Conservation (phyloP, 2,888 invertebrate species). For the Andrena marginata region DNA sequence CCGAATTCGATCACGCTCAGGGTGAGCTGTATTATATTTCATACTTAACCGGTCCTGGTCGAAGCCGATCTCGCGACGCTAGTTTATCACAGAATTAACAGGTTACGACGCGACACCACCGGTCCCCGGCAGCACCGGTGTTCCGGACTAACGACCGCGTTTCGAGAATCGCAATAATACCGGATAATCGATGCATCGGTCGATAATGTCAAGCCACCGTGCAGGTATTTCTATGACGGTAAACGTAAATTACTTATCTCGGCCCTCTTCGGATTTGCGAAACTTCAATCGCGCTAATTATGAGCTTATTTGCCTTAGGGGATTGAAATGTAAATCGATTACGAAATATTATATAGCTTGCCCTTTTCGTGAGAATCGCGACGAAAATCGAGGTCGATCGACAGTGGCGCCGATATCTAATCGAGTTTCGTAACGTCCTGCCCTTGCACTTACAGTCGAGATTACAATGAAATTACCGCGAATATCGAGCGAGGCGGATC, state of each 20-base stretch:
- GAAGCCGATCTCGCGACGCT: neutral
- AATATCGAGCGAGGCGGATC: neutral
- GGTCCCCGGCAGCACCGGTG: too few relatives aligned
- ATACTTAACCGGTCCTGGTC: conserved; percentile 35
- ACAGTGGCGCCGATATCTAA: neutral
- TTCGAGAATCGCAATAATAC: conserved; percentile 8
- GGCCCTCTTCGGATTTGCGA: neutral
- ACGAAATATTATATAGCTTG: conserved; percentile 60
- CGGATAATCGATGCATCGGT: conserved; percentile 9
- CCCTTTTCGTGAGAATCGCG: conserved; percentile 37
- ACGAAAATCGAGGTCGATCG: neutral
- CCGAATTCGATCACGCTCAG: conserved; percentile 50
- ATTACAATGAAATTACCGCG: neutral
- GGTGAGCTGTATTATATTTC: conserved; percentile 62
- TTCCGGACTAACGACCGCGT: neutral
- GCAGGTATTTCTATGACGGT: neutral
- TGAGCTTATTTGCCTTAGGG: neutral
- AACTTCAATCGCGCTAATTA: neutral
- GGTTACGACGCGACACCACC: neutral
- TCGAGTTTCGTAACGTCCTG: neutral
- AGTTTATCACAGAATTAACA: neutral
- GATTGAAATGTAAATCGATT: conserved; percentile 36
- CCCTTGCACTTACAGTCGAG: neutral
- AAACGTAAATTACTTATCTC: neutral
- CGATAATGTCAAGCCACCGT: neutral